Base-by-base conservation (phyloP, 2,797 vertebrate genomes). In the Australoheros facetus region DNA sequence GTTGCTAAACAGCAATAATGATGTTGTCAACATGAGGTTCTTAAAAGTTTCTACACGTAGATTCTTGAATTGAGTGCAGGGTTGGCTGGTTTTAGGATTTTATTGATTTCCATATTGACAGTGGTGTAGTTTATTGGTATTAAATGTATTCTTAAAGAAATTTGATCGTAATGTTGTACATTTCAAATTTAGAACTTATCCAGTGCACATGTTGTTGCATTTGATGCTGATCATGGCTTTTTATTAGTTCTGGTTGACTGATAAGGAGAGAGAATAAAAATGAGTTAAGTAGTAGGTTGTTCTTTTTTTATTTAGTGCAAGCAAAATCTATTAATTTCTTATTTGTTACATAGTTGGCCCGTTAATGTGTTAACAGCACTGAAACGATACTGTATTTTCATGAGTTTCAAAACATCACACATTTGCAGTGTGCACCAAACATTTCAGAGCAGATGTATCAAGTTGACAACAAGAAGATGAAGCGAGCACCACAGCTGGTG, bases 1-100 rank as follows among this genome's bases (percentile, higher is more conserved):
- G 2, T 84, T 89, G 88, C 88, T 92, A 90, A 94, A 91, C 85
- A 89, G 84, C 76, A 84, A 70, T 91, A 88, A 90, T 87, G 79
- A 77, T 74, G 76, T 58, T 82, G 84, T 86, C 76, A 77, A 70
- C 75, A 58, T 32, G 26, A 72, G 60, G 79, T 70, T 75, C 42
- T 81, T 66, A 80, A 16, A 28, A 69, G 14, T 53, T 77, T 60
- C 58, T 60, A 51, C 28, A 56, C 21, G n/a, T 56, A 39, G 39
- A 26, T 56, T 51, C 62, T 51, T 0, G 10, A 28, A 11, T 30
- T 3, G 56, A 72, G 37, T n/a, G 0, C 8, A 53, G 51, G 30
- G 45, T 26, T 14, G 34, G 57, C 11, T 30, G 39, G 34, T 3
- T 23, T 66, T 66, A 7, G 16, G 42, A 28, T 19, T 19, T 59